Evolutionary conservation across 2,888 invertebrate species (phyloP).

Genomic region (Tillus elongatus): DNA sequence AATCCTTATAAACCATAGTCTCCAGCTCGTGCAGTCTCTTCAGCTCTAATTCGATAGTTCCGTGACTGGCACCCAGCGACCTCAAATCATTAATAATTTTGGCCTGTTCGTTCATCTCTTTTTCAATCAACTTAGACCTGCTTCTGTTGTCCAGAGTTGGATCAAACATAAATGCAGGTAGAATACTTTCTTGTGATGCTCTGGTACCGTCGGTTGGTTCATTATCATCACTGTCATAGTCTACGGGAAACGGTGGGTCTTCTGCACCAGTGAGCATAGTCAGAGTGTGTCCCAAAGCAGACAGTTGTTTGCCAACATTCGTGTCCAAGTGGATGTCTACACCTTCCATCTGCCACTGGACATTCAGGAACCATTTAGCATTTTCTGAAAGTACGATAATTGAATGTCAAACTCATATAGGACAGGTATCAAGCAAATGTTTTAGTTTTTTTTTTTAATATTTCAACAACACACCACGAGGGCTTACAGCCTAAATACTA

Average conservation of each 20-base stretch:
- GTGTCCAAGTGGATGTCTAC: slow-evolving; percentile 94
- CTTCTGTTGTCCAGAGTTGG: slow-evolving; percentile 69
- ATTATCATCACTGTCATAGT: slow-evolving; percentile 69
- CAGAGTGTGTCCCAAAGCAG: slow-evolving; percentile 87
- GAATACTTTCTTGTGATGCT: slow-evolving; percentile 60
- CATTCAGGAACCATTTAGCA: slow-evolving; percentile 96
- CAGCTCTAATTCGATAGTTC: slow-evolving; percentile 87
- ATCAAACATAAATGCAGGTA: slow-evolving; percentile 79
- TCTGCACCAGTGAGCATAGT: slow-evolving; percentile 91
- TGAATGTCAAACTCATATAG: too few relatives aligned
- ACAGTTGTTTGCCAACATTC: slow-evolving; percentile 91
- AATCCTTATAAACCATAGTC: slow-evolving; percentile 88
- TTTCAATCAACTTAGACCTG: slow-evolving; percentile 87
- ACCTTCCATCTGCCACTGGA: slow-evolving; percentile 99
- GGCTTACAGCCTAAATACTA: too few relatives aligned
- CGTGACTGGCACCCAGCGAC: slow-evolving; percentile 77
- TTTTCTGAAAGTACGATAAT: slow-evolving; percentile 73
- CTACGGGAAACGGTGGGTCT: slow-evolving; percentile 49
- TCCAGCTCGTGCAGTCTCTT: slow-evolving; percentile 87
- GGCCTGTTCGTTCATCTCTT: slow-evolving; percentile 95
- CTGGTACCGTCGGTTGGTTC: slow-evolving; percentile 58
- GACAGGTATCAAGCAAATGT: too few relatives aligned
- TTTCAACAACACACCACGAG: too few relatives aligned
- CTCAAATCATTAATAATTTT: slow-evolving; percentile 87
- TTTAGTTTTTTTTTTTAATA: too few relatives aligned